These are phyloP conservation scores for Cacatua alba DNA, from an alignment of 2,113 vertebrate species.

Conservation along the genomic window DNA sequence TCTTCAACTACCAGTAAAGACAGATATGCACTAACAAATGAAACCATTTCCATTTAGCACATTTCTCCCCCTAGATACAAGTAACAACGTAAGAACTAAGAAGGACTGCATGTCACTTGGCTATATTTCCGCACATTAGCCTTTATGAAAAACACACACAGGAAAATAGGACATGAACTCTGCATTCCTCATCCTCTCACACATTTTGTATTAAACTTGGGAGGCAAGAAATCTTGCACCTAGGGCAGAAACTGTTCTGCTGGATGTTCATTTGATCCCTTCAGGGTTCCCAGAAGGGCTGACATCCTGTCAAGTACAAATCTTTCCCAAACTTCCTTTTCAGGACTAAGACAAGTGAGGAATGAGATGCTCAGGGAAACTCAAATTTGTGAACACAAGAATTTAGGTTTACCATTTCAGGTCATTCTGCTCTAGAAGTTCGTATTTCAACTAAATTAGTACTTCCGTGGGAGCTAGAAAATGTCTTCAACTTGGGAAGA, in stretches of 20 bases:
- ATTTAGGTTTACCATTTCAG: not conserved
- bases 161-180: not conserved
- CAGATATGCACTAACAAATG: fast-evolving
- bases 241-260: not conserved
- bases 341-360: not conserved
- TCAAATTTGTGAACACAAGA: not conserved
- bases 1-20: not conserved
- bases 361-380: not conserved
- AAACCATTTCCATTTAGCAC: not conserved
- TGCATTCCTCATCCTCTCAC: not conserved
- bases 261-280: not conserved
- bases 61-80: not conserved
- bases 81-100: not conserved
- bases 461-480: not conserved
- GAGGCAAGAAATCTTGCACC: not conserved
- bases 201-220: not conserved
- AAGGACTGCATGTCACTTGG: not conserved
- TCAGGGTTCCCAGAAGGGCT: not conserved
- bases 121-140: not conserved
- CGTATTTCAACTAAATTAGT: not conserved
- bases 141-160: not conserved
- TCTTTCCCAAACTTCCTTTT: not conserved
- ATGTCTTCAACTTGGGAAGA: not conserved
- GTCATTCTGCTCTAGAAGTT: not conserved
- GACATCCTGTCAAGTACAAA: not conserved